These are phyloP conservation scores for Cydia splendana DNA, from an alignment of 1,140 invertebrate species.

Conservation along the genomic window DNA sequence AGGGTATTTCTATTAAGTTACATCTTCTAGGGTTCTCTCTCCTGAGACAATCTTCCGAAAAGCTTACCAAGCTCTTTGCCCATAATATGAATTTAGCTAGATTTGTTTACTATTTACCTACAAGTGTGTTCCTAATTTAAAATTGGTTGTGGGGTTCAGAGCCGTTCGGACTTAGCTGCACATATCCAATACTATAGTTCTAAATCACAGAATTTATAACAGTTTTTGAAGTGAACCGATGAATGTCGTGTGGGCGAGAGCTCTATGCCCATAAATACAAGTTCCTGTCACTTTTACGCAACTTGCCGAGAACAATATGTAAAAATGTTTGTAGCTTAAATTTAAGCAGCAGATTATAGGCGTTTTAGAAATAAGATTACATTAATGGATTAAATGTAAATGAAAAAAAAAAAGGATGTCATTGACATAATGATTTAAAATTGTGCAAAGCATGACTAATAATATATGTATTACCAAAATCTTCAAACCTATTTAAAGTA, in stretches of 20 bases:
- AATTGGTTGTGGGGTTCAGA: not conserved
- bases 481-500: too few relatives aligned
- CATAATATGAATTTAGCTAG: not conserved
- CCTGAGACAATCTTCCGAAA: not conserved
- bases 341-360: not conserved
- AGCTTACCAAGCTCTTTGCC: not conserved
- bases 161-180: not conserved
- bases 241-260: not conserved
- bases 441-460: not conserved
- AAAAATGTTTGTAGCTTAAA: not conserved
- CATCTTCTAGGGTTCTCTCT: not conserved
- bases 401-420: too few relatives aligned
- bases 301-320: not conserved
- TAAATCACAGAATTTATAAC: conserved; percentile 5
- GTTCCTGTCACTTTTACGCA: conserved; percentile 5
- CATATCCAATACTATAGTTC: not conserved
- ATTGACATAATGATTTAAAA: not conserved
- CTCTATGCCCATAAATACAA: conserved; percentile 2
- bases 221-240: conserved; percentile 25
- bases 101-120: not conserved
- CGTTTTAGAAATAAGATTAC: not conserved
- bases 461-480: not conserved
- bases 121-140: not conserved
- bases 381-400: not conserved
- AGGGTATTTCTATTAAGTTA: too few relatives aligned